Conservation (phyloP, 2,888 invertebrate species). For the Danaus chrysippus region DNA sequence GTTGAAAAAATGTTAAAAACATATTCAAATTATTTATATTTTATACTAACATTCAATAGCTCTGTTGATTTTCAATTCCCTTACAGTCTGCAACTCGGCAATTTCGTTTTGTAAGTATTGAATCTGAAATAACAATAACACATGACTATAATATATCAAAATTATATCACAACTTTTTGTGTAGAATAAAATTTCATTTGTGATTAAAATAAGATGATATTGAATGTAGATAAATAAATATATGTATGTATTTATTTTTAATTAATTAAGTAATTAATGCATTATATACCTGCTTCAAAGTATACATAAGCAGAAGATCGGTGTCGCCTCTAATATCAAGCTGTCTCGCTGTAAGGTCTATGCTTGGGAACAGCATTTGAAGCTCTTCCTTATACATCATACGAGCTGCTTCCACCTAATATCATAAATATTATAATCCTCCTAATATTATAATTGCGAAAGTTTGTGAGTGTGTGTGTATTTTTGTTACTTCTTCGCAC, state of each 20-base stretch:
- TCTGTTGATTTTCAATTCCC: constrained; percentile 55
- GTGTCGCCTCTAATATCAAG: constrained; percentile 58
- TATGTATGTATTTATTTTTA: too few relatives aligned
- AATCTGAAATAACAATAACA: constrained; percentile 45
- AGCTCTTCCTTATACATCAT: constrained; percentile 54
- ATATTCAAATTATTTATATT: too few relatives aligned
- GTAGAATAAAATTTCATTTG: too few relatives aligned
- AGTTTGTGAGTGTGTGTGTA: too few relatives aligned
- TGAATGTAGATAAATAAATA: too few relatives aligned
- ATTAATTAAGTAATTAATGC: not conserved
- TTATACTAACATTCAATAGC: too few relatives aligned
- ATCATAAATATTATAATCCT: constrained; percentile 13
- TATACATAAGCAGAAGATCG: constrained; percentile 60
- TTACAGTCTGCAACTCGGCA: constrained; percentile 60
- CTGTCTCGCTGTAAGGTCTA: constrained; percentile 54
- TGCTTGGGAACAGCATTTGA: constrained; percentile 59
- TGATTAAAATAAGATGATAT: too few relatives aligned
- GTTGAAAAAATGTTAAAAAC: too few relatives aligned
- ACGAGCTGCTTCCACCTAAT: constrained; percentile 61
- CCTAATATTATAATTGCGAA: too few relatives aligned
- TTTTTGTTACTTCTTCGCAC: too few relatives aligned
- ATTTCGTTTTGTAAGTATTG: constrained; percentile 64
- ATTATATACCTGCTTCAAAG: constrained; percentile 55
- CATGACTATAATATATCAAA: not conserved
- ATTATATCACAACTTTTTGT: not conserved